Evolutionary conservation across 2,888 invertebrate species (phyloP).

Genomic region (Scrobipalpa atriplicella): DNA sequence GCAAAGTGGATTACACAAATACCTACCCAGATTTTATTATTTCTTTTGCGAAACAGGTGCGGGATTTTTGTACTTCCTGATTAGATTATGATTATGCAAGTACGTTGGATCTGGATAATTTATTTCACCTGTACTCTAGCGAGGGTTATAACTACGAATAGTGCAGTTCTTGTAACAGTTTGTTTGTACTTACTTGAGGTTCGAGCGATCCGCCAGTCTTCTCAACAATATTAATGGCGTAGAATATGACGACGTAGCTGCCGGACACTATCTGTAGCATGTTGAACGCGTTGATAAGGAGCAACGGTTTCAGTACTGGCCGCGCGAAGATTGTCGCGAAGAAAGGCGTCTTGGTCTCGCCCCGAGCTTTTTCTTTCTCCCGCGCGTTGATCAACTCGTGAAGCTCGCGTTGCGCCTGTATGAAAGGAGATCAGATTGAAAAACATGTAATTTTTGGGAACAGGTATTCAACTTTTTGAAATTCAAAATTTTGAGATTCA

Average conservation of each 20-base stretch:
- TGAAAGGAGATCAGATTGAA: conserved; percentile 31
- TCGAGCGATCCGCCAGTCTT: conserved; percentile 78
- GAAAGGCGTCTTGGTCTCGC: conserved; percentile 75
- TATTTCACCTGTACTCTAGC: too few species aligned
- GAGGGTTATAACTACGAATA: too few species aligned
- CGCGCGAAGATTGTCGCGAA: conserved; percentile 79
- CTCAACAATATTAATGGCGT: conserved; percentile 88
- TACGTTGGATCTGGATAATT: too few species aligned
- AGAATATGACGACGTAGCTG: conserved; percentile 90
- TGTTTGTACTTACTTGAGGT: conserved; percentile 44
- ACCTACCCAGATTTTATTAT: too few species aligned
- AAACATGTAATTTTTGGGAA: not conserved
- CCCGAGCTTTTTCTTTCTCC: conserved; percentile 80
- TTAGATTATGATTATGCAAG: not conserved
- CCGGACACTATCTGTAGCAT: conserved; percentile 88
- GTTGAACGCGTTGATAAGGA: conserved; percentile 88
- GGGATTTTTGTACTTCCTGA: not conserved
- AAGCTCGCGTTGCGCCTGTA: conserved; percentile 84
- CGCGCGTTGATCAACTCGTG: conserved; percentile 84
- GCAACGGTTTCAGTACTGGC: conserved; percentile 87
- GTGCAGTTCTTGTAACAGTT: too few species aligned
- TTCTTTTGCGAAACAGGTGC: too few species aligned
- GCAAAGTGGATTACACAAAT: too few species aligned
- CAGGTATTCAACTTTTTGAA: too few species aligned
- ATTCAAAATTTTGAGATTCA: too few species aligned